A percentile compares a stretch with the other conserved stretches of the same genome.
phyloP scores from a whole-genome alignment of 2,888 invertebrate species.

The Melolontha melolontha region DNA sequence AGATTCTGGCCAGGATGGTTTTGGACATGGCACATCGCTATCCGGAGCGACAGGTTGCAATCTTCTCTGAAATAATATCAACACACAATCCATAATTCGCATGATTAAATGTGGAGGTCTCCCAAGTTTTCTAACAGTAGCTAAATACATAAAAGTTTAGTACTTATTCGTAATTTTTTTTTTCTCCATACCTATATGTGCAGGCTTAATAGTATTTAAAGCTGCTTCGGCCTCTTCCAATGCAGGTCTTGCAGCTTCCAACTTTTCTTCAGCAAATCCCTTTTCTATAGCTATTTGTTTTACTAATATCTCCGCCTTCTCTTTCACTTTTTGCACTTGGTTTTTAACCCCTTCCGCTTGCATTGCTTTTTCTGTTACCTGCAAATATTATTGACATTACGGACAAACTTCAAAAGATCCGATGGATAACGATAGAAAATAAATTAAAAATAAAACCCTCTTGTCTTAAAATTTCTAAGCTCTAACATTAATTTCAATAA shows the following conservation, averaged over 20 bases:
- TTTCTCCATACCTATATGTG: conserved; percentile 78
- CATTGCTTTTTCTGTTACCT: conserved; percentile 91
- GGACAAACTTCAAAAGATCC: no score
- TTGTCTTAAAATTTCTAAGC: no score
- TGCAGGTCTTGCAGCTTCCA: conserved; percentile 96
- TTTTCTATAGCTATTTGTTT: conserved; percentile 91
- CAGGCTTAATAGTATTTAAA: conserved; percentile 95
- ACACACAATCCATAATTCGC: conserved; percentile 97
- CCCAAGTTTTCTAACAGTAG: conserved; percentile 93
- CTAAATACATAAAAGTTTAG: conserved; percentile 51
- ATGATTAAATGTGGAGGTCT: conserved; percentile 96
- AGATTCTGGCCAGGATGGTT: conserved; percentile 97
- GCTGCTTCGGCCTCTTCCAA: conserved; percentile 95
- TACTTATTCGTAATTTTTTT: conserved; percentile 5
- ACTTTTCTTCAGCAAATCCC: conserved; percentile 88
- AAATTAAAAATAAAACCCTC: no score
- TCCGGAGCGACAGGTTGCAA: conserved; percentile 87
- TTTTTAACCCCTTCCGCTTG: conserved; percentile 96
- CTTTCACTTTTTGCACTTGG: conserved; percentile 95
- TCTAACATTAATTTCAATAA: no score
- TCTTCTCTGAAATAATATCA: conserved; percentile 92
- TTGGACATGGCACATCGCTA: conserved; percentile 84
- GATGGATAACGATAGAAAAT: no score
- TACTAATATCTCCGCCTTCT: conserved; percentile 92
- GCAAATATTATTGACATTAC: neutral